Evolutionary conservation across 2,113 vertebrate genomes (phyloP).

Genomic region (Podarcis raffonei): DNA sequence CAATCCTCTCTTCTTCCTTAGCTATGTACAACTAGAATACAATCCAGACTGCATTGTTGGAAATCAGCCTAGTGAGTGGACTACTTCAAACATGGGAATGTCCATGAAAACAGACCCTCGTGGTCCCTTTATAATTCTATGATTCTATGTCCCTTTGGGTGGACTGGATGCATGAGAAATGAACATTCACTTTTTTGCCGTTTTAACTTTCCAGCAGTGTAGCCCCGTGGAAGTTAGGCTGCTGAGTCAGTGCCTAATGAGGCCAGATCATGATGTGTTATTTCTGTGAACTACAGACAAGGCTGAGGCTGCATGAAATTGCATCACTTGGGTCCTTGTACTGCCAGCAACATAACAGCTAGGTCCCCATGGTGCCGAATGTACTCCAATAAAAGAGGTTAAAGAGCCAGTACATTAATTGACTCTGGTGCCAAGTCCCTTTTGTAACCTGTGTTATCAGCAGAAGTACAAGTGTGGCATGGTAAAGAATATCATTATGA

Average conservation of each 20-base stretch:
- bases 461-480: conserved; percentile 78
- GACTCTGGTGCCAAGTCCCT: conserved; percentile 76
- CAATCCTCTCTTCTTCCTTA: background rate
- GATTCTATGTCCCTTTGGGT: background rate
- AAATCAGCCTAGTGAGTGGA: background rate
- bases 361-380: conserved; percentile 64
- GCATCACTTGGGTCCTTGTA: conserved; percentile 61
- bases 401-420: conserved; percentile 82
- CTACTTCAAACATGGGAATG: background rate
- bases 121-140: too few species aligned
- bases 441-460: conserved; percentile 86
- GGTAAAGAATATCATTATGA: conserved; percentile 82
- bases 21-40: background rate
- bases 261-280: conserved; percentile 56
- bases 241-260: conserved; percentile 66
- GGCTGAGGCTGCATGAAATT: conserved; percentile 66
- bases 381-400: conserved; percentile 80
- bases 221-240: conserved; percentile 12
- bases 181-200: background rate
- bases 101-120: background rate
- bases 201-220: background rate
- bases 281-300: conserved; percentile 51
- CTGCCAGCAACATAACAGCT: conserved; percentile 66
- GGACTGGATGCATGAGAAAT: background rate
- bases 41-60: background rate